These are phyloP conservation scores for Sorex araneus DNA, from an alignment of 2,113 vertebrate species.

Conservation along the genomic window DNA sequence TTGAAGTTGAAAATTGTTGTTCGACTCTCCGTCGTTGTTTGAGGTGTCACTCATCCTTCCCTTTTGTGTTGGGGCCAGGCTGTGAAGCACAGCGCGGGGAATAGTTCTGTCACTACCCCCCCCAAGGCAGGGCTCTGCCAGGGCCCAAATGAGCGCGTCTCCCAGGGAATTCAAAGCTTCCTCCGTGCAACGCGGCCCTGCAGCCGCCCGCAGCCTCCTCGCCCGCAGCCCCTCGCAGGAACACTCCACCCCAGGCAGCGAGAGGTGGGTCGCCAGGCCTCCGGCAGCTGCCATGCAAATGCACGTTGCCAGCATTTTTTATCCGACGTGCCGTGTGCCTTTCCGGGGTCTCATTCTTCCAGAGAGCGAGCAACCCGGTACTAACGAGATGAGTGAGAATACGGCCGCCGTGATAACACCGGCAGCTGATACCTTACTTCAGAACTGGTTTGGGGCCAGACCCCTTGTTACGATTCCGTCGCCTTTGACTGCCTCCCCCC, in stretches of 20 bases:
- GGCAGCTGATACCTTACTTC: not conserved
- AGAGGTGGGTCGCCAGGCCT: not conserved
- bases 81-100: constrained; percentile 87
- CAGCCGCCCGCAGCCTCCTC: not conserved
- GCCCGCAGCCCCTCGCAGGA: constrained; percentile 21
- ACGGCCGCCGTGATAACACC: not conserved
- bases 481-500: not conserved
- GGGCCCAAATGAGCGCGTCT: constrained; percentile 85
- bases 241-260: constrained; percentile 36
- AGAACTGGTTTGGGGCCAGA: not conserved
- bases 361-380: not conserved
- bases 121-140: constrained; percentile 88
- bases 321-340: not conserved
- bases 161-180: constrained; percentile 89
- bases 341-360: not conserved
- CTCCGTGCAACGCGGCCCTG: constrained; percentile 70
- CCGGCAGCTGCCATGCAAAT: not conserved
- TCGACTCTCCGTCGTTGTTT: constrained; percentile 92
- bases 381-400: not conserved
- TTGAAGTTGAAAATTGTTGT: constrained; percentile 93
- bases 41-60: constrained; percentile 91
- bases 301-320: constrained; percentile 9
- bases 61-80: constrained; percentile 88
- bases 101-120: constrained; percentile 86
- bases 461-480: not conserved